phyloP scores from a whole-genome alignment of 1,140 invertebrate species.

The Drosophila pectinifera region DNA sequence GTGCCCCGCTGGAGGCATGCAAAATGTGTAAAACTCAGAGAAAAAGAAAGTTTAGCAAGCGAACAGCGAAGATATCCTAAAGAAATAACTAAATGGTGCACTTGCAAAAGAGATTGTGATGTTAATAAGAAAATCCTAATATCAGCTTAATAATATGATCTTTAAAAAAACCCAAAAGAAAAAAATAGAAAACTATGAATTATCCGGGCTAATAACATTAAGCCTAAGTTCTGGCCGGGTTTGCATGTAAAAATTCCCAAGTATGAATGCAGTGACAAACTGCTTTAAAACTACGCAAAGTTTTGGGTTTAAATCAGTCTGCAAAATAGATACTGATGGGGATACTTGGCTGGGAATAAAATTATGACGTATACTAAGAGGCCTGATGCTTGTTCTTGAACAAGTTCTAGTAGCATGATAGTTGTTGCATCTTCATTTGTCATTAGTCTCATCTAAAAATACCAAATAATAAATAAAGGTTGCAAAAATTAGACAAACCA shows the following conservation, averaged over 20 bases:
- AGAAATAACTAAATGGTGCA: neutral
- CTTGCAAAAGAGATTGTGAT: neutral
- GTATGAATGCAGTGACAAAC: neutral
- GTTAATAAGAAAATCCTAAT: too few relatives aligned
- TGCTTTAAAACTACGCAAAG: too few relatives aligned
- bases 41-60: conserved; percentile 15
- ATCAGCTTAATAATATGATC: neutral
- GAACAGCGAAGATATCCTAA: conserved; percentile 8
- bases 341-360: too few relatives aligned
- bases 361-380: too few relatives aligned
- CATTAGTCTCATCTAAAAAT: too few relatives aligned
- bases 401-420: too few relatives aligned
- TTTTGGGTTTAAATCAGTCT: neutral
- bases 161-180: neutral
- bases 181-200: neutral
- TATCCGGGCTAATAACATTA: neutral
- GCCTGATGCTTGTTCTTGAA: neutral
- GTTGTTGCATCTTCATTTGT: too few relatives aligned
- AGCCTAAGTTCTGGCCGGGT: neutral
- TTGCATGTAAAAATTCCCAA: neutral
- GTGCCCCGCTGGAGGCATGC: conserved; percentile 42
- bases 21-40: conserved; percentile 34
- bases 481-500: neutral
- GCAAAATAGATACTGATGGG: too few relatives aligned
- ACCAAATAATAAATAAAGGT: neutral